A percentile compares a stretch with the other conserved stretches of the same genome.
Conservation (phyloP, 2,113 vertebrate genomes). For the human (Homo sapiens) region GRCh38 chr2:167180001-167180500, state of each 20-base stretch:
- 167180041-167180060: not conserved
- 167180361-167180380: conserved; percentile 30
- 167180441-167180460: not conserved
- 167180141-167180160: not conserved
- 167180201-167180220: conserved; percentile 31
- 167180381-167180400: conserved; percentile 23
- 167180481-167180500: conserved; percentile 26
- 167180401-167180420: not conserved
- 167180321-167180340: conserved; percentile 48
- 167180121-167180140: not conserved
- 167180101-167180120: not conserved
- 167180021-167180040: conserved; percentile 18
- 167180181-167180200: not conserved
- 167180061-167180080: not conserved
- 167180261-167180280: conserved; percentile 55
- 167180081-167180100: not conserved
- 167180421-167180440: not conserved
- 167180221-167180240: conserved; percentile 31
- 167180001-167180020: not conserved
- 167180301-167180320: conserved; percentile 22
- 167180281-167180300: conserved; percentile 13
- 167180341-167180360: conserved; percentile 11
- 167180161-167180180: conserved; percentile 47
- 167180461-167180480: not conserved
- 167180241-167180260: not conserved